Evolutionary conservation across 2,888 invertebrate genomes (phyloP).

Genomic region (Volucella inflata): DNA sequence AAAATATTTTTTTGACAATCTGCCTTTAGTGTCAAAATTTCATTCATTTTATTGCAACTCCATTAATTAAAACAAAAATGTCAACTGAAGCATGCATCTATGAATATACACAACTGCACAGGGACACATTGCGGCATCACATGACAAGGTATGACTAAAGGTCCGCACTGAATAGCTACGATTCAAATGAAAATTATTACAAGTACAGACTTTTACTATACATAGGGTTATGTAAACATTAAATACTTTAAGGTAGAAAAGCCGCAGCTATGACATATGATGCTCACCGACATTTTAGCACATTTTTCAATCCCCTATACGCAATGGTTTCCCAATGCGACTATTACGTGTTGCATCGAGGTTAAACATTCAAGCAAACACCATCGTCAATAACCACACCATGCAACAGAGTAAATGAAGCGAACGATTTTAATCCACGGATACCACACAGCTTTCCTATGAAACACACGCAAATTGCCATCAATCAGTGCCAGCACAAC

Average conservation of each 20-base stretch:
- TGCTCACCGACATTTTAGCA: constrained; percentile 33
- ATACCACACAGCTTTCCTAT: constrained; percentile 35
- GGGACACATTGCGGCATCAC: background rate
- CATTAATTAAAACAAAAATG: too few species aligned
- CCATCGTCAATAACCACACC: constrained; percentile 16
- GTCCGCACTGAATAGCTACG: background rate
- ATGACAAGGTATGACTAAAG: background rate
- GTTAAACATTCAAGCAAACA: constrained; percentile 26
- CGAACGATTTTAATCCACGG: constrained; percentile 52
- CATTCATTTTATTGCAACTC: too few species aligned
- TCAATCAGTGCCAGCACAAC: constrained; percentile 56
- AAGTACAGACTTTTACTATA: constrained; percentile 35
- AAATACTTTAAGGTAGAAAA: constrained; percentile 6
- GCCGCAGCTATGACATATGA: constrained; percentile 20
- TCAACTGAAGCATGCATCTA: too few species aligned
- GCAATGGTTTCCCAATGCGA: constrained; percentile 14
- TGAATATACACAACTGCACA: background rate
- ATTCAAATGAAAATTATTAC: constrained; percentile 25
- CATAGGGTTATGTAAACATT: constrained; percentile 18
- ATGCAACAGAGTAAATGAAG: constrained; percentile 48
- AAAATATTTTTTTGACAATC: too few species aligned
- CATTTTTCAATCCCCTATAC: constrained; percentile 15
- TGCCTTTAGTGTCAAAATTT: too few species aligned
- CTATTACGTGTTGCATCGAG: constrained; percentile 43
- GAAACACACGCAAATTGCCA: constrained; percentile 42